phyloP scores from a whole-genome alignment of 1,140 invertebrate species.

The Calliphora vicina region DNA sequence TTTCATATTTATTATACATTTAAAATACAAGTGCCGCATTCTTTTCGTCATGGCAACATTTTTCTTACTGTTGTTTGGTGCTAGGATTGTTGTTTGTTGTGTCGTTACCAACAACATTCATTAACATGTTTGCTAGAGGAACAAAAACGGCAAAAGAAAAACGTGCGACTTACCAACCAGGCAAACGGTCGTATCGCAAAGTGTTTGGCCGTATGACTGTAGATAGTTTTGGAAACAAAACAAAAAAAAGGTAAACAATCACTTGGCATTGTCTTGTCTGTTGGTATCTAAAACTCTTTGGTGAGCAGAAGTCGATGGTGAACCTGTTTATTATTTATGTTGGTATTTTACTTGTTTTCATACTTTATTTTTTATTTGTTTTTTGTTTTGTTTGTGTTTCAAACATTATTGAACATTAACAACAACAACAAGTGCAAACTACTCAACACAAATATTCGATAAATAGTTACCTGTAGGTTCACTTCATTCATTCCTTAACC shows the following conservation, averaged over 20 bases:
- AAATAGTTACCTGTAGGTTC: neutral
- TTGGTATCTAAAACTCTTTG: slow-evolving; percentile 4
- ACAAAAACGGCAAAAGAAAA: neutral
- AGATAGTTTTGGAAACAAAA: neutral
- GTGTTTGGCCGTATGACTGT: neutral
- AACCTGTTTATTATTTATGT: slow-evolving; percentile 33
- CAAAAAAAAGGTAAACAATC: neutral
- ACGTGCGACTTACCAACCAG: neutral
- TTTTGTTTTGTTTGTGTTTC: neutral
- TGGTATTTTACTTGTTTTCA: neutral
- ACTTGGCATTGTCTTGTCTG: slow-evolving; percentile 5
- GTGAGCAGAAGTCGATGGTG: slow-evolving; percentile 8
- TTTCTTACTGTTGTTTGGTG: slow-evolving; percentile 23
- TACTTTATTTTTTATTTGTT: neutral
- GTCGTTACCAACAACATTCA: slow-evolving; percentile 4
- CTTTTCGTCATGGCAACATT: slow-evolving; percentile 32
- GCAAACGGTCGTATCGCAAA: neutral
- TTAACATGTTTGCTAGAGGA: slow-evolving; percentile 10
- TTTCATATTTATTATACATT: slow-evolving; percentile 6
- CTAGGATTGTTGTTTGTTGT: slow-evolving; percentile 23
- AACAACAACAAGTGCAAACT: neutral
- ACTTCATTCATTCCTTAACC: neutral
- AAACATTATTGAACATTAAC: neutral
- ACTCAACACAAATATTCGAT: too few relatives aligned
- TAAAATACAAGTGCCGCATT: slow-evolving; percentile 22